A percentile compares a stretch with the other conserved stretches of the same genome.
phyloP scores from a whole-genome alignment of 2,797 vertebrate species.

The Babyrousa celebensis region DNA sequence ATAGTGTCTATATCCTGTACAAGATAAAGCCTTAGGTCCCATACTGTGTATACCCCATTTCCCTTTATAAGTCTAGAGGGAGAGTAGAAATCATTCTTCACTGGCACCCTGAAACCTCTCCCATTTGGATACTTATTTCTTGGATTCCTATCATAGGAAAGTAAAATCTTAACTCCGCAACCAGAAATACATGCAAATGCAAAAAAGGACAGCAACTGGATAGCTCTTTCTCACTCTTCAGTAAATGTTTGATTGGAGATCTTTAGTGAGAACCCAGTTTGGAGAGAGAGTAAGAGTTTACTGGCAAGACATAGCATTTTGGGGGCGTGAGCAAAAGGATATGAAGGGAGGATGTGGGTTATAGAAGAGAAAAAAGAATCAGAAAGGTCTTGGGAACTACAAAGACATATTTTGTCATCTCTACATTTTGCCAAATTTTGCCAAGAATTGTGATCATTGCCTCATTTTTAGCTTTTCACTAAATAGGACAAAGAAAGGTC shows the following conservation, averaged over 20 bases:
- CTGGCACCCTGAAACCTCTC: not conserved
- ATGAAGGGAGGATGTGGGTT: not conserved
- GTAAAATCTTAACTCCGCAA: not conserved
- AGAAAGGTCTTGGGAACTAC: not conserved
- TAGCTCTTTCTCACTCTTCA: not conserved
- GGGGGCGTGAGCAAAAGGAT: not conserved
- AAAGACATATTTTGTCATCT: slow-evolving; percentile 8
- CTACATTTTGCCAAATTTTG: not conserved
- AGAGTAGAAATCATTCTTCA: not conserved
- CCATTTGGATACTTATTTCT: not conserved
- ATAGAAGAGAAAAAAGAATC: not conserved
- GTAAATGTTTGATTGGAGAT: not conserved
- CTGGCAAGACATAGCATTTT: not conserved
- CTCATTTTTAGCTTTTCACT: slow-evolving; percentile 8
- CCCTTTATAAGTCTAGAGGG: not conserved
- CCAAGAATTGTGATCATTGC: slow-evolving; percentile 4
- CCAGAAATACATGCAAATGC: not conserved
- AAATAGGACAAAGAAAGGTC: not conserved
- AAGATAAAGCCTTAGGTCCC: not conserved
- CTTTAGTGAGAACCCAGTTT: not conserved
- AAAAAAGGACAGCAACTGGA: not conserved
- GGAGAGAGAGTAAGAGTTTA: not conserved
- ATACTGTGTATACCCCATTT: not conserved
- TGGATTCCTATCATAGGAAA: slow-evolving; percentile 1
- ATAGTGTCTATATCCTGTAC: not conserved